Percentiles rank a stretch among this genome's conserved stretches.
phyloP scores from a whole-genome alignment of 2,888 invertebrate genomes.

The Hypsopygia costalis region DNA sequence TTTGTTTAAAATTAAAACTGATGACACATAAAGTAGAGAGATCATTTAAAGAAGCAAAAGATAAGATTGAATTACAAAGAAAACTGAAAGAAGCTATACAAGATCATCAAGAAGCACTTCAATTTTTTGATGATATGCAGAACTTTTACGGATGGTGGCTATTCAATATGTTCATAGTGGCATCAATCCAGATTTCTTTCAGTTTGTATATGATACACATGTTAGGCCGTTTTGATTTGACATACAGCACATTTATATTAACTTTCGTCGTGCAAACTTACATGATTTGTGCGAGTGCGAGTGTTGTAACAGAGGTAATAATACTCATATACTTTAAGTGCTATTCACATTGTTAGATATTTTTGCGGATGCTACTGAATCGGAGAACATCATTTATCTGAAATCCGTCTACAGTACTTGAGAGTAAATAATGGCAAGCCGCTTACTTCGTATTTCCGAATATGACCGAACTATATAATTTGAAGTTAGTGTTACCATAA shows the following conservation, averaged over 20 bases:
- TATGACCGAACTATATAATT: too few relatives aligned
- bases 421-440: too few relatives aligned
- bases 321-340: too few relatives aligned
- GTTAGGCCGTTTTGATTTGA: constrained; percentile 37
- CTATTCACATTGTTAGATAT: too few relatives aligned
- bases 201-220: constrained; percentile 53
- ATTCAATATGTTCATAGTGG: constrained; percentile 44
- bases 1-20: constrained; percentile 52
- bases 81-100: constrained; percentile 40
- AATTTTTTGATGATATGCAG: constrained; percentile 43
- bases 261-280: constrained; percentile 48
- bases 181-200: constrained; percentile 47
- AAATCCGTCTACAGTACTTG: too few relatives aligned
- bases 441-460: too few relatives aligned
- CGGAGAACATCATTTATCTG: too few relatives aligned
- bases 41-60: constrained; percentile 37
- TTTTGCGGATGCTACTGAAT: too few relatives aligned
- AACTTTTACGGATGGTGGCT: constrained; percentile 54
- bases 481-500: too few relatives aligned
- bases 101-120: constrained; percentile 49
- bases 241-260: constrained; percentile 43
- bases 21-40: constrained; percentile 38
- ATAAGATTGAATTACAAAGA: constrained; percentile 28
- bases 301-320: constrained; percentile 50
- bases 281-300: constrained; percentile 53